These are phyloP conservation scores for Spea bombifrons DNA, from an alignment of 2,113 vertebrate genomes.

Conservation along the genomic window DNA sequence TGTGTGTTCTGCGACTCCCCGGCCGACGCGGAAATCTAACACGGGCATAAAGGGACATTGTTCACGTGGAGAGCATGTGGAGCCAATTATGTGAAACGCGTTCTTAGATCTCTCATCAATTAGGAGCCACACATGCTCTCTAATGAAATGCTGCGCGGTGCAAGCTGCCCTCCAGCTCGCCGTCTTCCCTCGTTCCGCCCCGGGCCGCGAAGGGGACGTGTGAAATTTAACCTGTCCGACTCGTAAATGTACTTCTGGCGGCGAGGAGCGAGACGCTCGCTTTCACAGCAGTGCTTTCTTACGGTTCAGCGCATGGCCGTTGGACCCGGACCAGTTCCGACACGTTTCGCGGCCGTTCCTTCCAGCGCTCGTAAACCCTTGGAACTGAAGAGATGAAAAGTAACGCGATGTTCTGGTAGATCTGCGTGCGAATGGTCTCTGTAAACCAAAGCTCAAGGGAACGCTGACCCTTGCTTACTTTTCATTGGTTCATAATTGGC, in stretches of 20 bases:
- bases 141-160: not conserved
- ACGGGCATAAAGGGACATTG: slow-evolving; percentile 34
- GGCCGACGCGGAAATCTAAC: not conserved
- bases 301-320: not conserved
- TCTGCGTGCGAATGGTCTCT: too few relatives aligned
- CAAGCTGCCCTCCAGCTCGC: slow-evolving; percentile 59
- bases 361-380: too few relatives aligned
- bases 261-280: slow-evolving; percentile 14
- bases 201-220: not conserved
- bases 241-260: slow-evolving; percentile 42
- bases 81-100: slow-evolving; percentile 25
- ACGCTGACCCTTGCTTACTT: too few relatives aligned
- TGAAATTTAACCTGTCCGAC: slow-evolving; percentile 33
- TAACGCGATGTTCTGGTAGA: too few relatives aligned
- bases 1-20: not conserved
- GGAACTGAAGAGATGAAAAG: too few relatives aligned
- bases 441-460: too few relatives aligned
- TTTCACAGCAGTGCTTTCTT: not conserved
- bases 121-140: not conserved
- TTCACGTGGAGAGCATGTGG: slow-evolving; percentile 24
- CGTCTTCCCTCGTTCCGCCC: slow-evolving; percentile 54
- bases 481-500: too few relatives aligned
- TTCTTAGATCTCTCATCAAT: not conserved
- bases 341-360: not conserved
- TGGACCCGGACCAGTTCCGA: not conserved